Evolutionary conservation across 2,888 invertebrate species (phyloP).

Genomic region (Tetragonula carbonaria): DNA sequence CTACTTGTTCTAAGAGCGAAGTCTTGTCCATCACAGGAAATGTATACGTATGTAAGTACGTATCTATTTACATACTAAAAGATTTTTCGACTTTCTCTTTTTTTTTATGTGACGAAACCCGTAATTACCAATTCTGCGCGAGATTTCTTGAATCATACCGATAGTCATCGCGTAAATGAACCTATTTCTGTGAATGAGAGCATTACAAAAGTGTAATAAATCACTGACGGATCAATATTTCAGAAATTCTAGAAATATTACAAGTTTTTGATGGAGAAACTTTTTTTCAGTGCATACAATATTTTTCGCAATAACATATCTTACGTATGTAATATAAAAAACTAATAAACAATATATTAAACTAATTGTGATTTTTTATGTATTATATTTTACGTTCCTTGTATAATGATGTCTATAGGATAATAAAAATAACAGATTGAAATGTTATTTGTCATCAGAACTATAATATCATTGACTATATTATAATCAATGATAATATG

Average conservation of each 20-base stretch:
- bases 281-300: neutral
- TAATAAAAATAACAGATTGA: neutral
- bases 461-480: no score
- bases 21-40: constrained; percentile 74
- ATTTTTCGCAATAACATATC: neutral
- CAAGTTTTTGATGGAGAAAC: neutral
- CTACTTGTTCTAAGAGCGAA: constrained; percentile 70
- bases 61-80: constrained; percentile 48
- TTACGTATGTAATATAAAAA: neutral
- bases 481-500: neutral
- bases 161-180: neutral
- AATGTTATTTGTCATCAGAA: neutral
- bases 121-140: neutral
- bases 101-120: constrained; percentile 6
- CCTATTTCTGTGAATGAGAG: neutral
- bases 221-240: neutral
- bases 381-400: neutral
- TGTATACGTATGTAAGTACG: constrained; percentile 45
- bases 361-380: neutral
- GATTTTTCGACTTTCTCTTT: constrained; percentile 65
- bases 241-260: neutral
- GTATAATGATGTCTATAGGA: no score
- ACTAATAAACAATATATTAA: neutral
- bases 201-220: neutral
- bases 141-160: neutral